phyloP scores from a whole-genome alignment of 2,113 vertebrate genomes.

The Python bivittatus region DNA sequence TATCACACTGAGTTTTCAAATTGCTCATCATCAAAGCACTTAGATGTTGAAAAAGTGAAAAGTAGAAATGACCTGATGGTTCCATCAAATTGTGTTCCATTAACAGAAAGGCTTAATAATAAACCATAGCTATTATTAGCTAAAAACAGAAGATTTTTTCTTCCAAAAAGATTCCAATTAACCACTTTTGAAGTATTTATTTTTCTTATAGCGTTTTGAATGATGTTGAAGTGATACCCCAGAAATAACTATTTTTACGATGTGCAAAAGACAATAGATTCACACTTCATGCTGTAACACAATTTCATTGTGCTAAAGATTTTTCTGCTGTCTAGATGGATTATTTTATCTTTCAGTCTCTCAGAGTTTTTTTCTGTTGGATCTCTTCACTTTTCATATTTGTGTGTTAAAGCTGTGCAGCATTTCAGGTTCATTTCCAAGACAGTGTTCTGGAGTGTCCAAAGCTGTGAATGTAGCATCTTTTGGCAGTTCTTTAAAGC shows the following conservation, averaged over 20 bases:
- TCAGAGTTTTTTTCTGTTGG: neutral
- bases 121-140: neutral
- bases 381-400: neutral
- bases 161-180: neutral
- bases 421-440: neutral
- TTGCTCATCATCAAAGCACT: constrained; percentile 11
- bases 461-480: neutral
- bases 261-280: neutral
- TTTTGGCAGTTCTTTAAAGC: neutral
- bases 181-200: neutral
- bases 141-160: neutral
- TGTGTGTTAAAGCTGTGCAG: neutral
- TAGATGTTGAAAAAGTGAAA: neutral
- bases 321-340: neutral
- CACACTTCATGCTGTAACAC: neutral
- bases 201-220: neutral
- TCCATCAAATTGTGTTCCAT: neutral
- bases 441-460: neutral
- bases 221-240: neutral
- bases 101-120: neutral
- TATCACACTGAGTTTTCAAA: constrained; percentile 16
- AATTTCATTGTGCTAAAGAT: neutral
- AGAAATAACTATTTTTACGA: neutral
- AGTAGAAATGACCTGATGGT: constrained; percentile 10
- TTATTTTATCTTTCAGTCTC: neutral